A percentile compares a stretch with the other conserved stretches of the same genome.
phyloP scores from a whole-genome alignment of 2,888 invertebrate species.

The Cyrtodaria siliqua region DNA sequence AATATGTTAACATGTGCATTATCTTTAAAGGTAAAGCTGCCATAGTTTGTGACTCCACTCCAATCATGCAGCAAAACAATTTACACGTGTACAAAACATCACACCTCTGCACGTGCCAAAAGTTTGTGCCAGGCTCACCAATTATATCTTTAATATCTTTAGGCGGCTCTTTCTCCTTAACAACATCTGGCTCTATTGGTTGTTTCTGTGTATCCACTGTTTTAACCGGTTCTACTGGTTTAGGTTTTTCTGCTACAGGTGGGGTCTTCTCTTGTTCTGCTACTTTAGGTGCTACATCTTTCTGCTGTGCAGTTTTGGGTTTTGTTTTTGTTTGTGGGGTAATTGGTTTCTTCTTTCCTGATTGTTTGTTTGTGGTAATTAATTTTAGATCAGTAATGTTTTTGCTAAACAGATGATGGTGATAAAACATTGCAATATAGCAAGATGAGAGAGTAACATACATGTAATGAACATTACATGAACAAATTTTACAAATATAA shows the following conservation, averaged over 20 bases:
- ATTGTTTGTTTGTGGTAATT: background rate
- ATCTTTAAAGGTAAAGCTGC: too few species aligned
- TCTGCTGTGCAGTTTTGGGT: constrained; percentile 6
- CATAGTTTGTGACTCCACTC: too few species aligned
- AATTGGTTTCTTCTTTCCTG: constrained; percentile 26
- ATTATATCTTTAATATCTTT: constrained; percentile 28
- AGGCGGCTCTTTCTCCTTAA: constrained; percentile 53
- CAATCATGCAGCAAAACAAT: too few species aligned
- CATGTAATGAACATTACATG: too few species aligned
- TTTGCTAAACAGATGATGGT: too few species aligned
- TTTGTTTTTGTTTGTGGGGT: constrained; percentile 28
- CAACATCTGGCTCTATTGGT: constrained; percentile 46
- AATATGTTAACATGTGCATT: too few species aligned
- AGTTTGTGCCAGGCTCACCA: constrained; percentile 18
- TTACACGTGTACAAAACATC: too few species aligned
- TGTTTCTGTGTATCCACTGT: constrained; percentile 15
- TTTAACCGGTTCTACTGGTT: background rate
- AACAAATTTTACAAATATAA: too few species aligned
- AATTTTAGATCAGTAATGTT: background rate
- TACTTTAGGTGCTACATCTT: background rate
- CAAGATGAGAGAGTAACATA: too few species aligned
- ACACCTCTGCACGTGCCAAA: background rate
- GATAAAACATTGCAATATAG: too few species aligned
- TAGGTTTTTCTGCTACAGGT: background rate
- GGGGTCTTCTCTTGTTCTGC: background rate